Conservation (phyloP, 2,113 vertebrate species). For the Mystacornis crossleyi region DNA sequence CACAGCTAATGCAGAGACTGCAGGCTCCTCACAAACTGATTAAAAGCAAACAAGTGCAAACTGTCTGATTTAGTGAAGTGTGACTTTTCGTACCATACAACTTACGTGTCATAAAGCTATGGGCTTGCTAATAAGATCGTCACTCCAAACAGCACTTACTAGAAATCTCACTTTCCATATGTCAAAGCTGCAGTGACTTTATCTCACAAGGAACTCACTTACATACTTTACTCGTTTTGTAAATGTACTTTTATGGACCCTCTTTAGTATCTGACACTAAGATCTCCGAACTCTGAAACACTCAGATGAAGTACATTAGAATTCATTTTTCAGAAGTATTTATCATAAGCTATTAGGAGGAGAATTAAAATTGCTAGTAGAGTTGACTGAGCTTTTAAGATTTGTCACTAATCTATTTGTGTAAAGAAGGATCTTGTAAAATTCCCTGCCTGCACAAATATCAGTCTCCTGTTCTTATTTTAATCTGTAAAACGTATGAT, state of each 20-base stretch:
- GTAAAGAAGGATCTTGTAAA: conserved; percentile 4
- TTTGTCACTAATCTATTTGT: conserved; percentile 2
- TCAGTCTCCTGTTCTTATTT: neutral
- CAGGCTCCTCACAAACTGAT: neutral
- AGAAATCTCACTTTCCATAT: conserved; percentile 7
- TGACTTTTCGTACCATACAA: neutral
- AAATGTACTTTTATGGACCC: neutral
- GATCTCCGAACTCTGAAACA: neutral
- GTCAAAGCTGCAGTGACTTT: conserved; percentile 3
- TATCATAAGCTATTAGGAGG: neutral
- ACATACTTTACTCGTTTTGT: neutral
- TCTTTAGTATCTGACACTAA: neutral
- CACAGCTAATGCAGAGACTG: neutral
- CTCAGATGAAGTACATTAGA: neutral
- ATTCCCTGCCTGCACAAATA: neutral
- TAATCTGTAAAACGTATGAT: neutral
- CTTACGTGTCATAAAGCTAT: neutral
- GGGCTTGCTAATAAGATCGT: neutral
- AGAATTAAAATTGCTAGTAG: neutral
- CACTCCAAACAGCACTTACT: neutral
- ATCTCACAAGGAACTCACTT: neutral
- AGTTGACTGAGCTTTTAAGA: neutral
- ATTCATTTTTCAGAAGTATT: neutral
- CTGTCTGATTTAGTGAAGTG: neutral
- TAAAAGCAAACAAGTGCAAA: neutral